A percentile compares a stretch with the other conserved stretches of the same genome.
Evolutionary conservation across 2,113 vertebrate genomes (phyloP).

Genomic region (Indicator indicator): DNA sequence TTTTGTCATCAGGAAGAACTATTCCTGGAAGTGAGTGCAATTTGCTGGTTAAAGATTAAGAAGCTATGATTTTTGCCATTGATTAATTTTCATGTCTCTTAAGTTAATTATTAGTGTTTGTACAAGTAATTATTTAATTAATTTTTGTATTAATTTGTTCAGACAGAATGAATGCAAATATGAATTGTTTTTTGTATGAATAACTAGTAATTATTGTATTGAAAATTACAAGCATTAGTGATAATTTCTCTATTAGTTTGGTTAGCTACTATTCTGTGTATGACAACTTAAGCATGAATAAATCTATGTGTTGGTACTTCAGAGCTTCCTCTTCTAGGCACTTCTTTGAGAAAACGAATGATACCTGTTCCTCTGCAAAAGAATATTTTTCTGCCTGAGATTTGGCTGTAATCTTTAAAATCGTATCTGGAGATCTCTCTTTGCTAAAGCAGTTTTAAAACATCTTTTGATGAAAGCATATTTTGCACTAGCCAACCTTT

Average conservation of each 20-base stretch:
- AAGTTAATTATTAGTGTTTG: not conserved
- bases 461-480: not conserved
- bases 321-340: not conserved
- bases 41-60: not conserved
- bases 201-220: not conserved
- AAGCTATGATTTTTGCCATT: not conserved
- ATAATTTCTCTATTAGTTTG: not conserved
- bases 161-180: not conserved
- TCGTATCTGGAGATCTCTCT: not conserved
- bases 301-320: not conserved
- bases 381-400: not conserved
- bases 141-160: not conserved
- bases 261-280: not conserved
- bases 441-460: not conserved
- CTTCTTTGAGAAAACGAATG: not conserved
- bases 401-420: not conserved
- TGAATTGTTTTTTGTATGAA: not conserved
- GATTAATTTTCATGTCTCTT: not conserved
- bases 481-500: not conserved
- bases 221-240: not conserved
- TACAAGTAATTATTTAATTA: not conserved
- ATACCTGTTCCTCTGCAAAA: not conserved
- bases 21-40: not conserved
- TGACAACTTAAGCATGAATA: not conserved
- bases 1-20: not conserved